phyloP scores from a whole-genome alignment of 2,797 vertebrate species.

The Lacerta agilis region DNA sequence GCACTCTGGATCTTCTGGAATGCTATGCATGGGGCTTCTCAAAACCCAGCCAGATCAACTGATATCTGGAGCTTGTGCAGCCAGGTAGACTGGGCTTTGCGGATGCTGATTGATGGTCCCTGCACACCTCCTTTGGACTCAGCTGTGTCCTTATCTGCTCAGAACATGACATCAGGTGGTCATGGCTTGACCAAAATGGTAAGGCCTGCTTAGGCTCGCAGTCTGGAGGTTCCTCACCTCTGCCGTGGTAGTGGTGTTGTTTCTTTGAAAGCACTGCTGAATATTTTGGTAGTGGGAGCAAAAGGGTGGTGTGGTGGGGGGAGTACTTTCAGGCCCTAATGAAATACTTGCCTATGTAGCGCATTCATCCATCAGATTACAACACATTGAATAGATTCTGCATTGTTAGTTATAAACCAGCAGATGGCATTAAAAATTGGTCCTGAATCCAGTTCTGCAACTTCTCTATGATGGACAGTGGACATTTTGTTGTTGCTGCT shows the following conservation, averaged over 20 bases:
- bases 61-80: too few relatives aligned
- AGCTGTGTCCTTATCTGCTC: too few relatives aligned
- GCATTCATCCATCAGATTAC: background rate
- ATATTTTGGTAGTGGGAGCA: background rate
- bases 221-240: too few relatives aligned
- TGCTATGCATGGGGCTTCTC: too few relatives aligned
- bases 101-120: too few relatives aligned
- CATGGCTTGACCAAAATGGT: too few relatives aligned
- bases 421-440: slow-evolving; percentile 6
- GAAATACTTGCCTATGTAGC: background rate
- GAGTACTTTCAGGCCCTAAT: background rate
- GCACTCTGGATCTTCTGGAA: too few relatives aligned
- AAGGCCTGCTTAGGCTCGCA: too few relatives aligned
- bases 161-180: too few relatives aligned
- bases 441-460: background rate
- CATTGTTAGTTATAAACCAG: slow-evolving; percentile 7
- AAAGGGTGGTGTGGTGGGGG: background rate
- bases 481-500: background rate
- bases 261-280: background rate
- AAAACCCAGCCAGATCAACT: too few relatives aligned
- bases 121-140: too few relatives aligned
- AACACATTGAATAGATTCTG: background rate
- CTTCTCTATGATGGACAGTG: background rate
- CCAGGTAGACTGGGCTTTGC: too few relatives aligned
- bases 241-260: background rate